Evolutionary conservation across 2,113 vertebrate species (phyloP), one percentile per base, ranked within the genome.

Genomic region (Ranitomeya imitator): DNA sequence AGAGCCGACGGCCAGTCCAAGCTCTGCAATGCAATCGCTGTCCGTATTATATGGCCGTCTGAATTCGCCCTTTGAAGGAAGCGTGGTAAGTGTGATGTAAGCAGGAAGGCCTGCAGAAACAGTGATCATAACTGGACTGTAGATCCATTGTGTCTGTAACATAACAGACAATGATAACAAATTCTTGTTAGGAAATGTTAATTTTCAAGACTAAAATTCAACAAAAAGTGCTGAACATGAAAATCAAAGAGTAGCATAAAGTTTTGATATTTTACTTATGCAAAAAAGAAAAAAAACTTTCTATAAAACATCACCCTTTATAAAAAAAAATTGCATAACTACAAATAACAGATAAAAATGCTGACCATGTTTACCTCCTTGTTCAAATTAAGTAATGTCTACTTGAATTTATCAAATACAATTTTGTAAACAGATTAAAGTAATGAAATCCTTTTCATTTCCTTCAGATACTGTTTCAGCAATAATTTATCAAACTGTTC

Each of bases 401-500:
- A 13, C 65, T 84, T 74, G 37, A 45, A 85, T 85, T 74, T 60
- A 60, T 60, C 23, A 10, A 73, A 73, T 37, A 37, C 54, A 60
- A 76, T 18, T 60, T 57, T 59, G 54, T 59, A 60, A 86, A 37
- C 12, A n/a, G 55, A 51, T 78, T 86, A 86, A 51, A 86, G 31
- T 86, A 86, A 78, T 78, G 31, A 76, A 85, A 76, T 73, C 67
- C 18, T 74, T 69, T 85, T 55, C 55, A 59, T 31, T 21, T 85
- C 71, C 67, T 54, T 57, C 31, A 59, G 71, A 85, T 26, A 85
- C 55, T 52, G 67, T 76, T 60, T 37, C 31, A 7, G 55, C 31
- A 78, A 52, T 86, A 73, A 86, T 86, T 86, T 86, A 86, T 63
- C 31, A 61, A 65, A 51, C 45, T 60, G 21, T 78, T 74, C 31